phyloP scores from a whole-genome alignment of 2,113 vertebrate genomes.

The Lepus americanus region DNA sequence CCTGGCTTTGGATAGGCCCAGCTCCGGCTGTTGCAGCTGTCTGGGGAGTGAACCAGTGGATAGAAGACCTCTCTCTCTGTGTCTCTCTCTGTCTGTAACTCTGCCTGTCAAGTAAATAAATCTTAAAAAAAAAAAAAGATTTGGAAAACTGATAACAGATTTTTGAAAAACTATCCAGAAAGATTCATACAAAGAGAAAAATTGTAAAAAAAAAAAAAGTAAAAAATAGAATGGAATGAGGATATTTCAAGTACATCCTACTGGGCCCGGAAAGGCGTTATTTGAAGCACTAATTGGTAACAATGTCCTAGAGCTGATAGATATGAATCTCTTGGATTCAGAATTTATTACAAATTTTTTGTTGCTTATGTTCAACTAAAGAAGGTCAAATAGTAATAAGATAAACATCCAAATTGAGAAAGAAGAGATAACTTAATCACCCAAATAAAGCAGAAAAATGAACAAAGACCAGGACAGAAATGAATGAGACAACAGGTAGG shows the following conservation, averaged over 20 bases:
- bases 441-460: not conserved
- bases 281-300: not conserved
- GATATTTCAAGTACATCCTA: not conserved
- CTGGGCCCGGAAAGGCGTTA: not conserved
- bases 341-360: not conserved
- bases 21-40: no score
- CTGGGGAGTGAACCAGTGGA: no score
- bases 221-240: not conserved
- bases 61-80: no score
- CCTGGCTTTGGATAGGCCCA: no score
- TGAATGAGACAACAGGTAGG: not conserved
- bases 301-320: not conserved
- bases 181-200: not conserved
- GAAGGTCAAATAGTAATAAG: not conserved
- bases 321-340: not conserved
- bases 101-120: no score
- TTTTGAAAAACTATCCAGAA: not conserved
- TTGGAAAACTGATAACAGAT: not conserved
- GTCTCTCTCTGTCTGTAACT: no score
- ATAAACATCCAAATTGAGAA: not conserved
- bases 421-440: not conserved
- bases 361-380: not conserved
- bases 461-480: not conserved
- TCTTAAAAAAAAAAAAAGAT: no score
- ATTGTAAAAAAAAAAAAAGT: not conserved